These are phyloP conservation scores for Dicranocentrus wangi DNA, from an alignment of 2,888 invertebrate genomes.

Conservation along the genomic window DNA sequence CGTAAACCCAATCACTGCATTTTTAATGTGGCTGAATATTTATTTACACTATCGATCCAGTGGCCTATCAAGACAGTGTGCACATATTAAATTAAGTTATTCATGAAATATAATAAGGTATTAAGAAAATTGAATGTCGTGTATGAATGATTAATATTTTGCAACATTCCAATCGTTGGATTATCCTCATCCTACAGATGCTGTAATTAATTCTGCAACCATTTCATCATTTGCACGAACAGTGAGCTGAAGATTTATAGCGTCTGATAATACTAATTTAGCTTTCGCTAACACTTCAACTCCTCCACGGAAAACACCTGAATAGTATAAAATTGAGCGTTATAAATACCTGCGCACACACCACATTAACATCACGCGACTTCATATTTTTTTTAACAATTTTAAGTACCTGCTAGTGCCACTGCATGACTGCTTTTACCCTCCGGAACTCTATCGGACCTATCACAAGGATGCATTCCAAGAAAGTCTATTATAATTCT, in stretches of 20 bases:
- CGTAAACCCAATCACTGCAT: no score
- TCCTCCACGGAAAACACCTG: slow-evolving; percentile 91
- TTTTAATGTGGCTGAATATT: no score
- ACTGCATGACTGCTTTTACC: slow-evolving; percentile 88
- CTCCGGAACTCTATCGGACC: slow-evolving; percentile 87
- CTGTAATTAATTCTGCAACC: slow-evolving; percentile 89
- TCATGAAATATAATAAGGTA: no score
- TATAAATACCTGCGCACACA: no score
- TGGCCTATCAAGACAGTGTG: no score
- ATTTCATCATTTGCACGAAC: slow-evolving; percentile 89
- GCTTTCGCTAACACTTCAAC: slow-evolving; percentile 91
- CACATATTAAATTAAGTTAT: neutral
- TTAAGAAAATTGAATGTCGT: no score
- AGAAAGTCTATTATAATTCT: slow-evolving; percentile 87
- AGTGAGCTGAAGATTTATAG: slow-evolving; percentile 95
- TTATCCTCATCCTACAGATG: slow-evolving; percentile 90
- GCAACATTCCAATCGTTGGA: no score
- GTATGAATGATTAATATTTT: no score
- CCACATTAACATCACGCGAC: neutral
- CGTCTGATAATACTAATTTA: slow-evolving; percentile 85
- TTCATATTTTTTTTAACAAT: neutral
- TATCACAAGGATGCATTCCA: slow-evolving; percentile 89
- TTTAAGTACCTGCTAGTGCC: slow-evolving; percentile 81
- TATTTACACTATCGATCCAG: no score
- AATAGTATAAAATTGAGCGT: slow-evolving; percentile 74